These are phyloP conservation scores for Ursus arctos DNA, from an alignment of 2,113 vertebrate species.

Conservation along the genomic window DNA sequence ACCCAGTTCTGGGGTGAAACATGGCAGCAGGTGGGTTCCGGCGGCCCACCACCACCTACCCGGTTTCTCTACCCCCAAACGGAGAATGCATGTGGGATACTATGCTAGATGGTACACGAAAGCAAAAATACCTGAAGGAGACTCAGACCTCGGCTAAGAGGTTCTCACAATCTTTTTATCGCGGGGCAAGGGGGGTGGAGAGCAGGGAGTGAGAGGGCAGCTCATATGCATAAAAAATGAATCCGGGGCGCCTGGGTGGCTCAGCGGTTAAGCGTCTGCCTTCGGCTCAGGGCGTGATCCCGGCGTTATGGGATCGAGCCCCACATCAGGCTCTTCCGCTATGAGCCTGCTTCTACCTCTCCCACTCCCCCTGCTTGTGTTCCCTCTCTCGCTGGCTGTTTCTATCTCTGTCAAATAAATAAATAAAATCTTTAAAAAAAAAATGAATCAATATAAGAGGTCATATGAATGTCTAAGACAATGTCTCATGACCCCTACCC, in stretches of 20 bases:
- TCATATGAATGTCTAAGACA: background rate
- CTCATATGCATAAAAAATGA: background rate
- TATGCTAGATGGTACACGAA: background rate
- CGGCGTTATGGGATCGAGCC: too few relatives aligned
- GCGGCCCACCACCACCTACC: background rate
- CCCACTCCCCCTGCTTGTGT: too few relatives aligned
- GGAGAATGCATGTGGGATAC: background rate
- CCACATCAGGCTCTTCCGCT: too few relatives aligned
- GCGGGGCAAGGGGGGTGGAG: rapidly evolving
- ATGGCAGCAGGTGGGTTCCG: too few relatives aligned
- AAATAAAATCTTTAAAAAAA: too few relatives aligned
- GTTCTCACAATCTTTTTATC: background rate
- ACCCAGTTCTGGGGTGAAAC: background rate
- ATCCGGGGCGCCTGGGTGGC: too few relatives aligned
- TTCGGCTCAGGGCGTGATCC: too few relatives aligned
- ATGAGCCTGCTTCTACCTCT: too few relatives aligned
- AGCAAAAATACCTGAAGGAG: background rate
- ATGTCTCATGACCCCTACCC: background rate
- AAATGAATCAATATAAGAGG: background rate
- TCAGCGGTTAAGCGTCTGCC: too few relatives aligned
- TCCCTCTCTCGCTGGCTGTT: too few relatives aligned
- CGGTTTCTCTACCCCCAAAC: background rate
- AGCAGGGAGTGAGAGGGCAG: background rate
- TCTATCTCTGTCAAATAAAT: too few relatives aligned
- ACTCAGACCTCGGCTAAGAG: background rate